A percentile compares a stretch with the other conserved stretches of the same genome.
Evolutionary conservation across 1,140 invertebrate genomes (phyloP).

Genomic region (Brachionus manjavacas): DNA sequence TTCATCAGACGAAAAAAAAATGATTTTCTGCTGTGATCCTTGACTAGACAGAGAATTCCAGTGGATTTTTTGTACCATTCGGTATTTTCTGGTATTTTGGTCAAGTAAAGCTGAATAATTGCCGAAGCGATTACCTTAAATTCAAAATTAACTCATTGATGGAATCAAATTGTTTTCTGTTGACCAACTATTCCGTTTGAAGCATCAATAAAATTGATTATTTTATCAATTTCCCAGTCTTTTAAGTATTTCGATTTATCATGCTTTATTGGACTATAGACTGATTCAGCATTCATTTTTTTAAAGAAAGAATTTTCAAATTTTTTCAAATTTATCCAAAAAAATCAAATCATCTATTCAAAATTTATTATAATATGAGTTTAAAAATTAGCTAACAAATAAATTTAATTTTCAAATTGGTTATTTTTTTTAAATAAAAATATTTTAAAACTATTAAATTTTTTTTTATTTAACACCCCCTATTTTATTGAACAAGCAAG

Average conservation of each 20-base stretch:
- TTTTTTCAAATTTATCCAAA: neutral
- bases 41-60: conserved; percentile 12
- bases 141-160: neutral
- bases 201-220: neutral
- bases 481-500: no score
- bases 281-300: neutral
- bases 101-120: neutral
- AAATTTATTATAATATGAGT: neutral
- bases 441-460: no score
- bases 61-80: conserved; percentile 28
- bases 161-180: neutral
- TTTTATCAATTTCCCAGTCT: neutral
- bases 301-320: neutral
- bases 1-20: conserved; percentile 9
- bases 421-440: no score
- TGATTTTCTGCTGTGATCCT: neutral
- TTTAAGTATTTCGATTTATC: conserved; percentile 8
- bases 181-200: neutral
- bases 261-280: neutral
- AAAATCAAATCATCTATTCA: neutral
- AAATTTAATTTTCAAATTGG: no score
- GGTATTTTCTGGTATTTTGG: neutral
- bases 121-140: neutral
- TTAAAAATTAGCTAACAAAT: no score
- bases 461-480: no score